Percentiles rank a stretch among this genome's conserved stretches.
phyloP scores from a whole-genome alignment of 1,140 invertebrate species.

The Stegodyphus mimosarum region DNA sequence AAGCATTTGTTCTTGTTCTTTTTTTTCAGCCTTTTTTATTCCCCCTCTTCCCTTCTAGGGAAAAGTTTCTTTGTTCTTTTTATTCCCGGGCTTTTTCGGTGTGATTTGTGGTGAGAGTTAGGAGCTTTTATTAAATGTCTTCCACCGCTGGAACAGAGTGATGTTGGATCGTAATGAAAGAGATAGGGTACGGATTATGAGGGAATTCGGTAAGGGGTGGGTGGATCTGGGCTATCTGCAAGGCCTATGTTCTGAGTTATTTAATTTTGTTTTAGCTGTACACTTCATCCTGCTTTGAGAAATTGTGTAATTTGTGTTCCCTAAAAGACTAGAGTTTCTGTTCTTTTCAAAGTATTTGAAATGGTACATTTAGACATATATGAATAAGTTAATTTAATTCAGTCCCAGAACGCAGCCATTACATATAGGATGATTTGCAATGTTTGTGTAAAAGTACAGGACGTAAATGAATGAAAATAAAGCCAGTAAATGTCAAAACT shows the following conservation, averaged over 20 bases:
- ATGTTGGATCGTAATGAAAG: neutral
- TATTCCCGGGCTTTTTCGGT: slow-evolving; percentile 26
- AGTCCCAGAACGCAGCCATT: too few relatives aligned
- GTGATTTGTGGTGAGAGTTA: slow-evolving; percentile 28
- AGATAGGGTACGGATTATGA: too few relatives aligned
- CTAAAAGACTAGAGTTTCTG: neutral
- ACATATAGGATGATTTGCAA: neutral
- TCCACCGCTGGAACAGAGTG: neutral
- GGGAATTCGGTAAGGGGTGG: too few relatives aligned
- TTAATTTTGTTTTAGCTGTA: neutral
- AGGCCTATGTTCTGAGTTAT: too few relatives aligned
- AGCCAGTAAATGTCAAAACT: too few relatives aligned
- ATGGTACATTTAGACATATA: too few relatives aligned
- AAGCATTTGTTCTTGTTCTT: too few relatives aligned
- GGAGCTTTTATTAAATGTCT: neutral
- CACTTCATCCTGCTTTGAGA: neutral
- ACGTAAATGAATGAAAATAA: neutral
- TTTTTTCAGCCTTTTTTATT: too few relatives aligned
- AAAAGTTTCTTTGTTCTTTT: neutral
- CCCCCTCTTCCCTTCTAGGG: neutral
- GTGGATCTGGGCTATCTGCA: too few relatives aligned
- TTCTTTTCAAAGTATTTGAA: too few relatives aligned
- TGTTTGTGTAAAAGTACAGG: neutral
- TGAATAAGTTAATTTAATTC: too few relatives aligned
- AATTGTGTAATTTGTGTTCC: neutral